These are phyloP conservation scores for Scaptomyza reducta DNA, from an alignment of 2,888 invertebrate genomes.

Conservation along the genomic window DNA sequence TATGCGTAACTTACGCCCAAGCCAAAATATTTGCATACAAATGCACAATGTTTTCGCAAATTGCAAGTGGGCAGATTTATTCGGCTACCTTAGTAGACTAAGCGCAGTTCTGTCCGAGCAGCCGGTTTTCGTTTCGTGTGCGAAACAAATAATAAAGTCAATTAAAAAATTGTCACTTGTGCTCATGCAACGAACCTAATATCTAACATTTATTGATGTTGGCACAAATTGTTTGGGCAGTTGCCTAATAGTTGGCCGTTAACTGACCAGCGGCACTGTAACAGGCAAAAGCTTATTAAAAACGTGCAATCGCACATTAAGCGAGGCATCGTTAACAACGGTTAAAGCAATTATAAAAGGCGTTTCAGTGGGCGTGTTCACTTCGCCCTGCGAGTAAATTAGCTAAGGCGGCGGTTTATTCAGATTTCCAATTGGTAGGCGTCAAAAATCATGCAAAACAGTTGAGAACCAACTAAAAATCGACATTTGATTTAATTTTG, in stretches of 20 bases:
- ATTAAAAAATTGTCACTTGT: conserved; percentile 65
- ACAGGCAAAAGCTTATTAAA: conserved; percentile 40
- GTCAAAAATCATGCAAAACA: conserved; percentile 48
- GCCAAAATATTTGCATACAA: conserved; percentile 62
- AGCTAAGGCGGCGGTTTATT: conserved; percentile 1
- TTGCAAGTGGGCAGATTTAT: conserved; percentile 43
- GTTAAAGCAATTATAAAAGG: conserved; percentile 42
- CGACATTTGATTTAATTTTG: conserved; percentile 66
- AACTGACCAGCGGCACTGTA: conserved; percentile 41
- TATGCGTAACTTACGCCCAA: conserved; percentile 65
- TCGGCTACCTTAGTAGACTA: conserved; percentile 27
- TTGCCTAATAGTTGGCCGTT: conserved; percentile 19
- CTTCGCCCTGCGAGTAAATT: conserved; percentile 29
- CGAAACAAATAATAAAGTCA: conserved; percentile 53
- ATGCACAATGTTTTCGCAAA: conserved; percentile 23
- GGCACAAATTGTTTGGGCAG: conserved; percentile 46
- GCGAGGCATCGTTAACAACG: conserved; percentile 31
- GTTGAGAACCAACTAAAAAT: conserved; percentile 20
- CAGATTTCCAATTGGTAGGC: conserved; percentile 29
- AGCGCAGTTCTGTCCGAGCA: conserved; percentile 15
- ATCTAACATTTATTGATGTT: conserved; percentile 54
- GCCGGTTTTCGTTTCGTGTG: conserved; percentile 54
- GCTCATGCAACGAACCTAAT: conserved; percentile 42
- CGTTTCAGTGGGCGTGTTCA: conserved; percentile 45
- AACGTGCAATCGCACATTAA: conserved; percentile 38